Evolutionary conservation across 2,888 invertebrate species (phyloP).

Genomic region (Aleiodes alternator): DNA sequence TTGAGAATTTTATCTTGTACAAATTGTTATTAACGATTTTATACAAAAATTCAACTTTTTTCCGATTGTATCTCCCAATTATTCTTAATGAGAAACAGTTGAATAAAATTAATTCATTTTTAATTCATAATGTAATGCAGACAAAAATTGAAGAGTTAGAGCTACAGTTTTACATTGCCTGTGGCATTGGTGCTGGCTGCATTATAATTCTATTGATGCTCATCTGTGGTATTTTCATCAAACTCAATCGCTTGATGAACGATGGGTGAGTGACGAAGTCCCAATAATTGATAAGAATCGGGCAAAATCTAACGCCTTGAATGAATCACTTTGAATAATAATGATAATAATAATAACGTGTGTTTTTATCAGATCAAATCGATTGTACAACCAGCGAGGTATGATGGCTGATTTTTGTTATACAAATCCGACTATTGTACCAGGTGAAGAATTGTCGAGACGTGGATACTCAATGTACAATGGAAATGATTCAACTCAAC

Average conservation of each 20-base stretch:
- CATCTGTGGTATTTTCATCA: slow-evolving; percentile 63
- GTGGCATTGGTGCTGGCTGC: slow-evolving; percentile 60
- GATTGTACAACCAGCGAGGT: slow-evolving; percentile 64
- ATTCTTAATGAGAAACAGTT: neutral
- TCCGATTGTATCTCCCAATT: too few species aligned
- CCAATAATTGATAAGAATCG: slow-evolving; percentile 23
- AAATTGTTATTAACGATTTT: too few species aligned
- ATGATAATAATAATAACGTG: neutral
- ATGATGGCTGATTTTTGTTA: slow-evolving; percentile 75
- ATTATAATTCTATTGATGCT: slow-evolving; percentile 65
- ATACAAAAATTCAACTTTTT: too few species aligned
- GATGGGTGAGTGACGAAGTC: slow-evolving; percentile 65
- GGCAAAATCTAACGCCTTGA: neutral
- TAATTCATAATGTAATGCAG: slow-evolving; percentile 54
- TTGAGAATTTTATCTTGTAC: too few species aligned
- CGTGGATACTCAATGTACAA: slow-evolving; percentile 80
- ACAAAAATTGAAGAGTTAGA: slow-evolving; percentile 61
- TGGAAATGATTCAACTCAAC: slow-evolving; percentile 72
- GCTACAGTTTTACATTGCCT: slow-evolving; percentile 66
- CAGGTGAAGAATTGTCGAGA: slow-evolving; percentile 78
- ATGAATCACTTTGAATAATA: slow-evolving; percentile 8
- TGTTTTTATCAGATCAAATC: slow-evolving; percentile 64
- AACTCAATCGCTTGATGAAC: slow-evolving; percentile 62
- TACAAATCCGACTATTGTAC: slow-evolving; percentile 77
- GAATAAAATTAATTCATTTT: neutral